A percentile compares a stretch with the other conserved stretches of the same genome.
Conservation (phyloP, 2,888 invertebrate genomes). For the Clanis bilineata region DNA sequence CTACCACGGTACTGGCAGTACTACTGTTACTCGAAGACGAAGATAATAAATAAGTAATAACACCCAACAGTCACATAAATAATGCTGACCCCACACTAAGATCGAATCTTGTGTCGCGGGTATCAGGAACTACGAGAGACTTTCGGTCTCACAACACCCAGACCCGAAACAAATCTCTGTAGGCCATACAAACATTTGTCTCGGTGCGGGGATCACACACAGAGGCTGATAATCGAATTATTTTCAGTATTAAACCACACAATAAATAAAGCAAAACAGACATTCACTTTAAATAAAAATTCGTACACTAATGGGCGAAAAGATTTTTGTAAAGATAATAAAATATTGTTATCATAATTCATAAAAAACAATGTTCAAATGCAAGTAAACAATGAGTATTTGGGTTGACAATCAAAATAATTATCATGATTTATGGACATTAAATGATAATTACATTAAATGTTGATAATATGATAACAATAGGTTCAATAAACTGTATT, state of each 20-base stretch:
- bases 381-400: neutral
- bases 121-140: too few species aligned
- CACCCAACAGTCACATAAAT: too few species aligned
- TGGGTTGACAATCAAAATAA: neutral
- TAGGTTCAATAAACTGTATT: neutral
- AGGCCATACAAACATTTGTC: too few species aligned
- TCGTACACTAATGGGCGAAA: neutral
- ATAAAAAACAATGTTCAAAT: neutral
- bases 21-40: neutral
- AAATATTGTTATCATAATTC: neutral
- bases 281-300: neutral
- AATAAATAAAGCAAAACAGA: neutral
- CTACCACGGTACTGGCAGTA: neutral
- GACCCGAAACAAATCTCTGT: too few species aligned
- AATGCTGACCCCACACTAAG: too few species aligned
- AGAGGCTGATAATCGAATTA: neutral
- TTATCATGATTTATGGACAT: neutral
- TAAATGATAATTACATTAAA: neutral
- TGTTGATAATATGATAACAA: neutral
- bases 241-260: too few species aligned
- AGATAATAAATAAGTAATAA: too few species aligned
- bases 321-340: neutral
- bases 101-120: too few species aligned
- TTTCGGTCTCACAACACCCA: too few species aligned
- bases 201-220: too few species aligned